Evolutionary conservation across 2,888 invertebrate species (phyloP).

Genomic region (Heteropelma amictum): DNA sequence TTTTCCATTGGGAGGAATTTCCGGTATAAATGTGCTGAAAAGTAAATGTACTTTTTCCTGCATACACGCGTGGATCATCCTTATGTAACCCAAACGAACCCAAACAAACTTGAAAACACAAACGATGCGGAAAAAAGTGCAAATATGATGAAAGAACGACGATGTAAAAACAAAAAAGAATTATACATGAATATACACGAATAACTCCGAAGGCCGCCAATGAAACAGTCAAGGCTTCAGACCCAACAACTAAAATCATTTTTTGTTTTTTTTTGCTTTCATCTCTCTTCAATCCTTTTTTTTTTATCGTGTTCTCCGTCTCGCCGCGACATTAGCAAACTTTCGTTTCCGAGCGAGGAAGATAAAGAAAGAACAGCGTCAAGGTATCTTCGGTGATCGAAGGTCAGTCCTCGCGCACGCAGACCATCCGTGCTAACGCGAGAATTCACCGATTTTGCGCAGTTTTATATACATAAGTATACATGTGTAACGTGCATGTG

Average conservation of each 20-base stretch:
- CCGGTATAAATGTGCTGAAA: too few relatives aligned
- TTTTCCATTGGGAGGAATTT: too few relatives aligned
- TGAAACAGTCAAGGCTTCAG: slow-evolving; percentile 49
- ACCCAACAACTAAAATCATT: neutral
- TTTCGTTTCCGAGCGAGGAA: neutral
- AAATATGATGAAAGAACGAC: slow-evolving; percentile 2
- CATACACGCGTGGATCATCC: too few relatives aligned
- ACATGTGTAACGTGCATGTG: neutral
- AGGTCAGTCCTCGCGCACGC: slow-evolving; percentile 49
- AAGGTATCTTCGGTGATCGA: slow-evolving; percentile 54
- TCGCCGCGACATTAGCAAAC: slow-evolving; percentile 8
- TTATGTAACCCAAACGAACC: neutral
- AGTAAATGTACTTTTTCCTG: too few relatives aligned
- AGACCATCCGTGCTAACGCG: slow-evolving; percentile 10
- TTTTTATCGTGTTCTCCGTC: neutral
- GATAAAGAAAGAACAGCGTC: slow-evolving; percentile 19
- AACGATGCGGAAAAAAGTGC: slow-evolving; percentile 4
- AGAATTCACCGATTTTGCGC: slow-evolving; percentile 7
- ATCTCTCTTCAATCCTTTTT: neutral
- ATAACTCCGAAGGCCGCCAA: slow-evolving; percentile 32
- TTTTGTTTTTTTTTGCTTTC: slow-evolving; percentile 4
- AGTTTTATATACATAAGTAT: neutral
- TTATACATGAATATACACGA: neutral
- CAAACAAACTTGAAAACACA: neutral
- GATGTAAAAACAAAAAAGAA: slow-evolving; percentile 14